Base-by-base conservation (phyloP, 23 tunicate genomes). In the Botrylloides violaceus region DNA sequence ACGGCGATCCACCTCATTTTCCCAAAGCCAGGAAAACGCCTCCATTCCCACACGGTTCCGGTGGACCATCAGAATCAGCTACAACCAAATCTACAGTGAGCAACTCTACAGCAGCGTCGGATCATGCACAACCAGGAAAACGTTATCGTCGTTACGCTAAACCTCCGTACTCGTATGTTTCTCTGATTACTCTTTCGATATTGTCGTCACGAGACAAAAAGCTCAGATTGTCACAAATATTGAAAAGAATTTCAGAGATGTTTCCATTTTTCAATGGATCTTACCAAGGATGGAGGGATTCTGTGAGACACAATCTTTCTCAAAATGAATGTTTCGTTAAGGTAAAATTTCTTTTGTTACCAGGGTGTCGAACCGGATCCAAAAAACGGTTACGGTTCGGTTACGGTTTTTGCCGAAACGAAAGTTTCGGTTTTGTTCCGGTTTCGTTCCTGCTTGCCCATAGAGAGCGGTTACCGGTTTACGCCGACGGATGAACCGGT, bases 201-300 rank as follows among this genome's bases (percentile, higher is more conserved):
- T 70, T 78, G 15, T 93, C 98, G n/a, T 85, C 98, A 0, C 85
- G 84, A 58, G 77, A 86, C 32, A 93, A 93, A 49, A 86, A 76
- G 53, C 76, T 93, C 30, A 81, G 90, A 26, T 39, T 93, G 70
- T 76, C 87, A 15, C 94, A 93, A 53, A 93, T 93, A 22, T 72
- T 93, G 35, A 81, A 75, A 61, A 77, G 98, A 65, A 93, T 93
- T 12, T 81, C 94, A 0, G 89, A 86, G 49, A 93, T 93, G 98
- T 93, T 93, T 77, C 98, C 98, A 24, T 93, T 93, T 61, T 93
- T 93, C 71, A 83, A 83, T 36, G 93, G 88, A 43, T 48, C 82
- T 23, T 93, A 93, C 38, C 94, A 86, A 64, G 98, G 98, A 15
- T 93, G 98, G 98, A 72, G 93, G 48, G 98, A 93, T 66, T 93